phyloP scores from a whole-genome alignment of 2,113 vertebrate genomes.

The Saguinus midas region DNA sequence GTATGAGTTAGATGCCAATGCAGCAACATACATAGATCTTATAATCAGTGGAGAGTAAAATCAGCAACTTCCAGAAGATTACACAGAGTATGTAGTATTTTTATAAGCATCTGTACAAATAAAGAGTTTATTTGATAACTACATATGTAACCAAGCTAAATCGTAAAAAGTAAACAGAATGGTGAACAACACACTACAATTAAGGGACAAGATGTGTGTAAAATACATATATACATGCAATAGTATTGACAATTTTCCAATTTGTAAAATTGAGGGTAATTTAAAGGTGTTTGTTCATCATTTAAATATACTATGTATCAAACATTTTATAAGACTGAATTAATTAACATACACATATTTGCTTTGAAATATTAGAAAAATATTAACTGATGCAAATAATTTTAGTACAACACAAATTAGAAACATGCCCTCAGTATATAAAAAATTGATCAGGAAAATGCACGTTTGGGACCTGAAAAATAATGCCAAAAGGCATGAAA shows the following conservation, averaged over 20 bases:
- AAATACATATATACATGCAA: not conserved
- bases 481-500: not conserved
- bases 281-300: not conserved
- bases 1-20: not conserved
- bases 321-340: not conserved
- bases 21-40: not conserved
- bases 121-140: not conserved
- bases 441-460: not conserved
- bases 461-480: not conserved
- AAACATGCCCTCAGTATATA: not conserved
- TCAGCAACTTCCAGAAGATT: not conserved
- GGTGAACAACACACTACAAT: not conserved
- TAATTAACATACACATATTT: not conserved
- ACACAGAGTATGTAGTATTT: not conserved
- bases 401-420: not conserved
- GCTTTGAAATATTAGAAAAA: not conserved
- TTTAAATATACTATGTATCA: not conserved
- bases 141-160: not conserved
- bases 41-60: not conserved
- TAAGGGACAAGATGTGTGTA: not conserved
- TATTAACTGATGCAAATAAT: not conserved
- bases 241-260: not conserved
- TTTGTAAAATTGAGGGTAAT: not conserved
- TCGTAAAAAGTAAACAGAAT: not conserved
- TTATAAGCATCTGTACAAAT: not conserved